These are phyloP conservation scores for Automeris io DNA, from an alignment of 2,888 invertebrate species.

Conservation along the genomic window DNA sequence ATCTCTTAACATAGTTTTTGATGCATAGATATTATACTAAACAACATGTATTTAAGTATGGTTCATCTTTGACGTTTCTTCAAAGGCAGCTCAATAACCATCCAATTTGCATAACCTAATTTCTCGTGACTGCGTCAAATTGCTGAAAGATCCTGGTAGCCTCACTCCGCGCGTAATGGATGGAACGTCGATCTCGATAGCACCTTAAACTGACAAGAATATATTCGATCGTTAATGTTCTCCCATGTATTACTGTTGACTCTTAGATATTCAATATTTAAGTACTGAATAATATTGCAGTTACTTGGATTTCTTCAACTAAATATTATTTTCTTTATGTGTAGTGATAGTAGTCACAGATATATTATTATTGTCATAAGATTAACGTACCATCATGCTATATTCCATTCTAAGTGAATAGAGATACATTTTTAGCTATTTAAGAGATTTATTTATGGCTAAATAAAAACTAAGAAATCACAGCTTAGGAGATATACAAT, in stretches of 20 bases:
- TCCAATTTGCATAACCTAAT: conserved; percentile 63
- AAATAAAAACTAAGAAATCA: too few relatives aligned
- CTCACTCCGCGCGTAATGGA: conserved; percentile 38
- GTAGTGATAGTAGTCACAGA: too few relatives aligned
- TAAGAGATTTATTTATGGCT: too few relatives aligned
- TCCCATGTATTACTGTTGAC: background rate
- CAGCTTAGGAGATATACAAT: too few relatives aligned
- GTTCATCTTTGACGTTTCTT: conserved; percentile 42
- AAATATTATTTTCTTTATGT: conserved; percentile 43
- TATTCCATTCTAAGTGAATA: too few relatives aligned
- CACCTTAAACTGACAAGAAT: conserved; percentile 41
- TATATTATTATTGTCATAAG: too few relatives aligned
- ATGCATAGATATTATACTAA: background rate
- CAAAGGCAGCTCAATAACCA: conserved; percentile 44
- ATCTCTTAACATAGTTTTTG: background rate
- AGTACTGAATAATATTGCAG: background rate
- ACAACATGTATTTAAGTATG: conserved; percentile 26
- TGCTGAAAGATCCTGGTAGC: conserved; percentile 46
- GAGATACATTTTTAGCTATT: too few relatives aligned
- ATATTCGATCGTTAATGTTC: conserved; percentile 28
- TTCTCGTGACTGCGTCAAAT: conserved; percentile 51
- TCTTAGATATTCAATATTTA: background rate
- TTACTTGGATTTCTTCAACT: too few relatives aligned
- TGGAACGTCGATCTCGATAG: conserved; percentile 42
- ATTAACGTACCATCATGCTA: too few relatives aligned